Conservation (phyloP, 2,113 vertebrate genomes). For the Alligator sinensis region DNA sequence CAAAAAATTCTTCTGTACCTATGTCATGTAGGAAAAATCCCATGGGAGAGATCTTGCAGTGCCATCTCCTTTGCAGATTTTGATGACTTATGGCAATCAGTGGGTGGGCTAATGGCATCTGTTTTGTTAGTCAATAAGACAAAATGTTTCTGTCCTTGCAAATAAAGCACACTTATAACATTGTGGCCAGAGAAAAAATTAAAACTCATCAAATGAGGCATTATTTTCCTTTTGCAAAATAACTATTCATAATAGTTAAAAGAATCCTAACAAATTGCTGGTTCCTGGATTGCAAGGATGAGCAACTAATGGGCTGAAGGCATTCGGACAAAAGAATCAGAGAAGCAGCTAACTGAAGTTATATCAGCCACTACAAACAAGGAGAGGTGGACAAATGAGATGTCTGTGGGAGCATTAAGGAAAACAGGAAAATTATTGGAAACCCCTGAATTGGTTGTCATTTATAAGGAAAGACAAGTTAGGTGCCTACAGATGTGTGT, state of each 20-base stretch:
- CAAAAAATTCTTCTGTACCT: background rate
- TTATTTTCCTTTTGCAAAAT: background rate
- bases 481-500: background rate
- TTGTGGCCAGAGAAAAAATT: background rate
- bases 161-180: background rate
- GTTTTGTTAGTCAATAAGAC: slow-evolving; percentile 11
- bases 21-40: background rate
- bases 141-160: slow-evolving; percentile 13
- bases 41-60: background rate
- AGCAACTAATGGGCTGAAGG: background rate
- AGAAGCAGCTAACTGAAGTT: background rate
- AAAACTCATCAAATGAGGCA: background rate
- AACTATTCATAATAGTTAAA: background rate
- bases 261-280: background rate
- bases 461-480: background rate
- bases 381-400: background rate
- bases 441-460: background rate
- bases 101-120: slow-evolving; percentile 17
- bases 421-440: background rate
- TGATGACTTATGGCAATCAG: background rate
- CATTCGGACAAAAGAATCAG: background rate
- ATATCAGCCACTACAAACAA: background rate
- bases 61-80: background rate
- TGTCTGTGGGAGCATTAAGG: background rate
- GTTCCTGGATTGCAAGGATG: background rate